Evolutionary conservation across 1,140 invertebrate genomes (phyloP), one percentile per base, ranked within the genome.

Genomic region (Galendromus occidentalis): DNA sequence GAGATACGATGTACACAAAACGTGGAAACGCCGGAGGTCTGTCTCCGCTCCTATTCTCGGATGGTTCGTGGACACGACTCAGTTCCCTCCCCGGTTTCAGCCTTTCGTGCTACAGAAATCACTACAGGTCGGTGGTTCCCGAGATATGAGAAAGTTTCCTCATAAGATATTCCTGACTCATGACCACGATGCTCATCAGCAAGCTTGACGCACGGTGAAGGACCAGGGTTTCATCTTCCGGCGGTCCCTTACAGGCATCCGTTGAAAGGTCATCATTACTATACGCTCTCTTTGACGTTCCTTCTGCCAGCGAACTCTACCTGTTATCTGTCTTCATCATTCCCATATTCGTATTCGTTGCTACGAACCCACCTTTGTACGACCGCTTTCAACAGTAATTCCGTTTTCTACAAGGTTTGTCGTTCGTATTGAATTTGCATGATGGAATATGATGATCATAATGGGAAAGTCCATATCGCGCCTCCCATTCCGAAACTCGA

Each of bases 321-420:
- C 2, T 59, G 51, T 25, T 59, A 59, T 33, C 25, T 59, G 17
- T 59, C 51, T 29, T 59, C 51, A 65, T 20, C 59, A 59, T 65
- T 73, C 73, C 22, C 71, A 85, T 59, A 59, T 9, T 59, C 51
- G 51, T 59, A 59, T 59, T 59, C 51, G 12, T 22, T 59, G 22
- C 22, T 59, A 9, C 51, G 51, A n/a, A 59, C 51, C 25, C 51
- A 59, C 20, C 51, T 59, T 33, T 59, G 51, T 59, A 59, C 51
- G 2, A 59, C 22, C 51, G 17, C 51, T 2, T 59, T 59, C 51
- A 59, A 59, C 51, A 18, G 51, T 25, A 59, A 59, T 25, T 29
- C 51, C 25, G 51, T 59, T 33, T 59, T 59, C 51, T 59, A 59
- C 22, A 59, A 33, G 51, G 51, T 59, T 20, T n/a, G n/a, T n/a